Percentiles rank a stretch among this genome's conserved stretches.
Evolutionary conservation across 2,888 invertebrate species (phyloP).

Genomic region (Apotomis betuletana): DNA sequence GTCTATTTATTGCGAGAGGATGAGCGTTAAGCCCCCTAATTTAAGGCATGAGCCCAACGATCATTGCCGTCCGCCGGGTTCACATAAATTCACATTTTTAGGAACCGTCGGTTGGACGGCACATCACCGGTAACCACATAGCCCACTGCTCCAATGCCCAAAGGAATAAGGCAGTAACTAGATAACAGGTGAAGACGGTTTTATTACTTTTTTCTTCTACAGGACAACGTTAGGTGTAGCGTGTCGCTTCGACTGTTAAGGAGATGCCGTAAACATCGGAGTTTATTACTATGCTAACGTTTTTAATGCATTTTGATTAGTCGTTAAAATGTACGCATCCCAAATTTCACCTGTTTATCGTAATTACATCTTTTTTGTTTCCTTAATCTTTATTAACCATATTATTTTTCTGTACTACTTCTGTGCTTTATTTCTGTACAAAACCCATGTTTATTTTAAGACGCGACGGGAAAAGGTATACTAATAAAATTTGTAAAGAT

Average conservation of each 20-base stretch:
- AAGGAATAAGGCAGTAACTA: background rate
- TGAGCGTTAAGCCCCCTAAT: slow-evolving; percentile 80
- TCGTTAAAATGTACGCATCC: background rate
- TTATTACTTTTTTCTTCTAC: background rate
- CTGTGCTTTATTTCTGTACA: no score
- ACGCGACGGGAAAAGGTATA: no score
- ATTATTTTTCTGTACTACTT: no score
- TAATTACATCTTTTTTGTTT: background rate
- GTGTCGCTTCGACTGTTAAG: slow-evolving; percentile 58
- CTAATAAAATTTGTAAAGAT: no score
- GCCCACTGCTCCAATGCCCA: slow-evolving; percentile 61
- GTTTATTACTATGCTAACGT: slow-evolving; percentile 3
- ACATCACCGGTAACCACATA: slow-evolving; percentile 72
- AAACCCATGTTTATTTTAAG: no score
- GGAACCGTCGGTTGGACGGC: slow-evolving; percentile 63
- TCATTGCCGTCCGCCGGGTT: slow-evolving; percentile 76
- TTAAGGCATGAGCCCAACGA: slow-evolving; percentile 78
- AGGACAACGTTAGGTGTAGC: slow-evolving; percentile 40
- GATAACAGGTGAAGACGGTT: background rate
- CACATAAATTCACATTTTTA: slow-evolving; percentile 81
- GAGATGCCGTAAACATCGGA: slow-evolving; percentile 40
- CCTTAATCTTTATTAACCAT: no score
- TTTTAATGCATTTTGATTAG: slow-evolving; percentile 10
- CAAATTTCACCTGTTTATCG: background rate
- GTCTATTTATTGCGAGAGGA: slow-evolving; percentile 77